These are phyloP conservation scores for Synergus umbraculus DNA, from an alignment of 2,888 invertebrate species.

Conservation along the genomic window DNA sequence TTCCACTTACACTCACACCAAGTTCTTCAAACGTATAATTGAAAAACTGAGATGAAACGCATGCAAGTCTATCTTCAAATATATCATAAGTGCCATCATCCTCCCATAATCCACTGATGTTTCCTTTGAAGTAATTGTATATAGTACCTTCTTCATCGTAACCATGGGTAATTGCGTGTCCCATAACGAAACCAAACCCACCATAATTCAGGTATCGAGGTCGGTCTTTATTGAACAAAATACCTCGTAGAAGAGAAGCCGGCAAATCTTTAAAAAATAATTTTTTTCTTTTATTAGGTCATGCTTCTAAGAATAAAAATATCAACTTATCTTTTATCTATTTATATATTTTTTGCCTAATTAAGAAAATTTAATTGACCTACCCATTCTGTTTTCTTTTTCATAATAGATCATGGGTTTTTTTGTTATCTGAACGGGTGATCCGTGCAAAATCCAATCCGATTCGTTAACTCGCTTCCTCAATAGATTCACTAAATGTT, in stretches of 20 bases:
- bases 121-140: constrained; percentile 91
- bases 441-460: constrained; percentile 77
- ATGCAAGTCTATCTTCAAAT: constrained; percentile 90
- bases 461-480: constrained; percentile 77
- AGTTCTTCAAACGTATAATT: constrained; percentile 91
- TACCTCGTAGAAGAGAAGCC: constrained; percentile 94
- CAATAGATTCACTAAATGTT: constrained; percentile 68
- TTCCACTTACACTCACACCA: constrained; percentile 83
- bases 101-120: constrained; percentile 96
- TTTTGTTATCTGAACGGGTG: constrained; percentile 66
- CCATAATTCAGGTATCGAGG: constrained; percentile 81
- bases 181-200: constrained; percentile 93
- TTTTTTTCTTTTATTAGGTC: constrained; percentile 49
- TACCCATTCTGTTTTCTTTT: constrained; percentile 53
- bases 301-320: too few relatives aligned
- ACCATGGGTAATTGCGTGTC: constrained; percentile 95
- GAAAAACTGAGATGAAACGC: constrained; percentile 95
- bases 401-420: constrained; percentile 58
- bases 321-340: too few relatives aligned
- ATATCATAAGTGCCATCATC: constrained; percentile 86
- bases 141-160: constrained; percentile 93
- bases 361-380: background rate
- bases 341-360: too few relatives aligned
- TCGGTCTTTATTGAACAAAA: constrained; percentile 89
- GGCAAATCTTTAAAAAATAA: constrained; percentile 74